A percentile compares a stretch with the other conserved stretches of the same genome.
Conservation (phyloP, 2,888 invertebrate genomes). For the Meiosimyza platycephala region DNA sequence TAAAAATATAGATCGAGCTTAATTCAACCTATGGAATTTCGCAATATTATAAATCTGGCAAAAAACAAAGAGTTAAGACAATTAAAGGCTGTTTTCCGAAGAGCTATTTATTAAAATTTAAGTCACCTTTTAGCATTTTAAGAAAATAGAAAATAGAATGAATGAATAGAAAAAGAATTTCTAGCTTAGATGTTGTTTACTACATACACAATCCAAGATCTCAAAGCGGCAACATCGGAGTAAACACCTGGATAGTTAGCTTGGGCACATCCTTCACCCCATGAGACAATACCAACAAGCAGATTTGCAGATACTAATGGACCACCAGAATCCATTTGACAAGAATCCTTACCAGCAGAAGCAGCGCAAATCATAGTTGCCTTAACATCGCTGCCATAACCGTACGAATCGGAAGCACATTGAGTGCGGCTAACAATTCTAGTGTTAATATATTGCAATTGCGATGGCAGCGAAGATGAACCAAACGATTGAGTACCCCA, state of each 20-base stretch:
- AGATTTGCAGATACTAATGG: slow-evolving; percentile 45
- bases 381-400: slow-evolving; percentile 43
- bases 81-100: no score
- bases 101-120: no score
- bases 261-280: slow-evolving; percentile 52
- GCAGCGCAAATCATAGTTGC: slow-evolving; percentile 51
- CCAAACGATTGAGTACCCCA: slow-evolving; percentile 46
- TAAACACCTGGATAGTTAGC: slow-evolving; percentile 49
- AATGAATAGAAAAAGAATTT: no score
- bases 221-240: slow-evolving; percentile 45
- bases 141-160: no score
- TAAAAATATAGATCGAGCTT: no score
- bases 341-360: slow-evolving; percentile 46
- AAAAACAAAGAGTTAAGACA: no score
- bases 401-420: slow-evolving; percentile 67
- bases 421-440: slow-evolving; percentile 59
- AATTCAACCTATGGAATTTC: no score
- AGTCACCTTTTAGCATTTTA: no score
- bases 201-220: slow-evolving; percentile 42
- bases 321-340: slow-evolving; percentile 55
- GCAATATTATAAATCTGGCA: no score
- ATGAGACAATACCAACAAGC: slow-evolving; percentile 54
- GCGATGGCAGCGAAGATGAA: slow-evolving; percentile 49
- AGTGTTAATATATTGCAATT: slow-evolving; percentile 67
- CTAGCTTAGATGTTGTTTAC: slow-evolving; percentile 61